Evolutionary conservation across 2,113 vertebrate genomes (phyloP).

Genomic region (Tautogolabrus adspersus): DNA sequence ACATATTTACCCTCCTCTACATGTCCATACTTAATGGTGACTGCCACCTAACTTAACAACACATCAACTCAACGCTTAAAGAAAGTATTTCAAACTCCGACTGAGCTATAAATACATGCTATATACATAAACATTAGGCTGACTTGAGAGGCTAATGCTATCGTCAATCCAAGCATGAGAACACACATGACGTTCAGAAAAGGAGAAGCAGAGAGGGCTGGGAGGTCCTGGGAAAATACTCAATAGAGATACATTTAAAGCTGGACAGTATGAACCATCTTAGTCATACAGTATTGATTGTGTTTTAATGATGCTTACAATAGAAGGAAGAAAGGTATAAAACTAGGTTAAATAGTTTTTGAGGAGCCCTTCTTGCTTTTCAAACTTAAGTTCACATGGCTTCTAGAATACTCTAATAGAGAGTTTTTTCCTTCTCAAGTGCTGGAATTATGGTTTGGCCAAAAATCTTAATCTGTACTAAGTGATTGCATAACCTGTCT

Average conservation of each 20-base stretch:
- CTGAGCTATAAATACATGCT: not conserved
- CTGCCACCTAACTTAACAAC: not conserved
- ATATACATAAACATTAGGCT: not conserved
- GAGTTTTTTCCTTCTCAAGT: conserved; percentile 32
- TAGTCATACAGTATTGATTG: not conserved
- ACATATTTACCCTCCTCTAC: conserved; percentile 14
- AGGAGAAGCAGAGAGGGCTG: not conserved
- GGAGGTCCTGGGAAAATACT: not conserved
- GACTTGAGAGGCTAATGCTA: not conserved
- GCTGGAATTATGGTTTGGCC: conserved; percentile 53
- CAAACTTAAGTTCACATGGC: not conserved
- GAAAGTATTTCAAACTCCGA: not conserved
- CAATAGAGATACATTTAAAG: too few relatives aligned
- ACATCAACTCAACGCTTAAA: not conserved
- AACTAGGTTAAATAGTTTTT: too few relatives aligned
- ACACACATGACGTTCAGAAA: not conserved
- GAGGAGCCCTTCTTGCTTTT: not conserved
- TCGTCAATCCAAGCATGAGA: not conserved
- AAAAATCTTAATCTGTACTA: conserved; percentile 77
- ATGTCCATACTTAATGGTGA: not conserved
- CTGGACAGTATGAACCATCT: not conserved
- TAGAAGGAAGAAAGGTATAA: too few relatives aligned
- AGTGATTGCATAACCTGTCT: conserved; percentile 71
- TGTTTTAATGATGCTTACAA: too few relatives aligned
- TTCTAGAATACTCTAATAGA: conserved; percentile 31